phyloP scores from a whole-genome alignment of 1,140 invertebrate genomes.

The Drosophila kikkawai region DNA sequence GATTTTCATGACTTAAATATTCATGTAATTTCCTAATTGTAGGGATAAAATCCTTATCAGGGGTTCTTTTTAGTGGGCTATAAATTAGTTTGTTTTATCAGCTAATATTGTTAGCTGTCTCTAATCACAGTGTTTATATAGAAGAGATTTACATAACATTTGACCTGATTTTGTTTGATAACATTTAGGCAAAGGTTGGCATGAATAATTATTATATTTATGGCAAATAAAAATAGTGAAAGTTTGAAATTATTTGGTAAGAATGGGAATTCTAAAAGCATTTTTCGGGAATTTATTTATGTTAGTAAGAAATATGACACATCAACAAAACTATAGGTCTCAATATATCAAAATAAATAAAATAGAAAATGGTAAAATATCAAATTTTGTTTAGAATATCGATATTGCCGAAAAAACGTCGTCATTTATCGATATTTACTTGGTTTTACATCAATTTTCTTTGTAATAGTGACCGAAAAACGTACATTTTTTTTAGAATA shows the following conservation, averaged over 20 bases:
- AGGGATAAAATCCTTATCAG: slow-evolving; percentile 4
- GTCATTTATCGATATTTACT: too few species aligned
- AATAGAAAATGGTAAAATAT: too few species aligned
- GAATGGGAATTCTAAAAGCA: background rate
- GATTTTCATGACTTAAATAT: background rate
- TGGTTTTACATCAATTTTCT: too few species aligned
- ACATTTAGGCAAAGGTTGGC: background rate
- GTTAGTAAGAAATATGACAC: too few species aligned
- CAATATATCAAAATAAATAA: too few species aligned
- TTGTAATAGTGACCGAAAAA: too few species aligned
- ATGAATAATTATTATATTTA: background rate
- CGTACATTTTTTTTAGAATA: too few species aligned
- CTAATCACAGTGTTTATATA: slow-evolving; percentile 2
- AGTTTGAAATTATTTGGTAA: background rate
- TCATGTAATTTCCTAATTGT: slow-evolving; percentile 12
- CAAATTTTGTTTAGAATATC: too few species aligned
- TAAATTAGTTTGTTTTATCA: slow-evolving; percentile 2
- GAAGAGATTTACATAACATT: background rate
- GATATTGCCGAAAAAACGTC: too few species aligned
- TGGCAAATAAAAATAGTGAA: background rate
- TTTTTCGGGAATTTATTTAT: background rate
- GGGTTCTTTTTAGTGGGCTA: background rate
- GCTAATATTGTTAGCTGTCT: background rate
- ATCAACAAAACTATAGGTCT: too few species aligned
- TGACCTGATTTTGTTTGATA: background rate